Conservation (phyloP, 2,113 vertebrate genomes). For the Zosterops japonicus region DNA sequence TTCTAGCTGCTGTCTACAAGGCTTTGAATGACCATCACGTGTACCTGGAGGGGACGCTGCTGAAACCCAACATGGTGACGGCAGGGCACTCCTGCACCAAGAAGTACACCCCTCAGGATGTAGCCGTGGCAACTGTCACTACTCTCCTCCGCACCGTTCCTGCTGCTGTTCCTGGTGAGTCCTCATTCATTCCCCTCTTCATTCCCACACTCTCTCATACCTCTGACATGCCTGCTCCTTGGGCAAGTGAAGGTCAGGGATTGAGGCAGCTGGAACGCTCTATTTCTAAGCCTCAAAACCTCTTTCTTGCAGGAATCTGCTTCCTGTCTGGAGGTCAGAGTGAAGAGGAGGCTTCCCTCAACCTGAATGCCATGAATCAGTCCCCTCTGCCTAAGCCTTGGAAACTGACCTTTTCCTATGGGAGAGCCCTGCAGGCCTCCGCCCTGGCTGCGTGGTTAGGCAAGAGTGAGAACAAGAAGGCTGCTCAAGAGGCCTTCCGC, state of each 20-base stretch:
- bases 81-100: slow-evolving; percentile 88
- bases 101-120: slow-evolving; percentile 90
- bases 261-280: not conserved
- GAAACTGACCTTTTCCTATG: slow-evolving; percentile 95
- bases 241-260: not conserved
- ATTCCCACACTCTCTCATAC: not conserved
- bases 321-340: slow-evolving; percentile 98
- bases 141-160: slow-evolving; percentile 91
- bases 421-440: slow-evolving; percentile 93
- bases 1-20: slow-evolving; percentile 94
- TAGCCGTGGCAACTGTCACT: slow-evolving; percentile 90
- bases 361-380: slow-evolving; percentile 94
- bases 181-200: not conserved
- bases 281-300: not conserved
- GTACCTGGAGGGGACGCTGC: slow-evolving; percentile 92
- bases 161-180: slow-evolving; percentile 89
- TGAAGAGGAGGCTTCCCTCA: slow-evolving; percentile 93
- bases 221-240: not conserved
- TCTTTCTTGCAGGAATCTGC: slow-evolving; percentile 84
- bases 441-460: slow-evolving; percentile 91
- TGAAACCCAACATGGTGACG: slow-evolving; percentile 97
- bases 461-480: slow-evolving; percentile 85
- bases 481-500: slow-evolving; percentile 86
- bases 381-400: slow-evolving; percentile 86
- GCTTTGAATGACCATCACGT: slow-evolving; percentile 93